Evolutionary conservation across 1,140 invertebrate genomes (phyloP).

Genomic region (Amyelois transitella): DNA sequence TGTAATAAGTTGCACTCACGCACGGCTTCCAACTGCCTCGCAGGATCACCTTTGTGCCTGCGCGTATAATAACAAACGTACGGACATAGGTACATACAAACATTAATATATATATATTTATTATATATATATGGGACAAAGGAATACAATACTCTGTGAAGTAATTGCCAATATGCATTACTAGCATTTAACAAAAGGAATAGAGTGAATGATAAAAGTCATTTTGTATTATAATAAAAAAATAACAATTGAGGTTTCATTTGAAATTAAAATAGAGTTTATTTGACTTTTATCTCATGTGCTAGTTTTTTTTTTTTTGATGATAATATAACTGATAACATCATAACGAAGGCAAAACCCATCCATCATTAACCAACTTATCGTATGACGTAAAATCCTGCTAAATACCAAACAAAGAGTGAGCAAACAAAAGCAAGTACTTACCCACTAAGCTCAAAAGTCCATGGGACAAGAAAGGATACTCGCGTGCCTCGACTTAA

Average conservation of each 20-base stretch:
- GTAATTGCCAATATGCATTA: too few species aligned
- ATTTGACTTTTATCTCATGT: too few species aligned
- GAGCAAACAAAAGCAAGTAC: slow-evolving; percentile 57
- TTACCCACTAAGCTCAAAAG: slow-evolving; percentile 65
- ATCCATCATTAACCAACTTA: slow-evolving; percentile 6
- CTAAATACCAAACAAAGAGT: slow-evolving; percentile 63
- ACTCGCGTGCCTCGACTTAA: slow-evolving; percentile 66
- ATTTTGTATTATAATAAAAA: too few species aligned
- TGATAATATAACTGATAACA: not conserved
- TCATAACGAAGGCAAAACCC: not conserved
- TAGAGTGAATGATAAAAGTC: too few species aligned
- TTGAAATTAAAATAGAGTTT: too few species aligned
- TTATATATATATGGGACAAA: too few species aligned
- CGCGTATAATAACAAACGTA: not conserved
- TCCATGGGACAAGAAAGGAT: slow-evolving; percentile 63
- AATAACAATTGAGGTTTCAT: too few species aligned
- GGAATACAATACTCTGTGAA: too few species aligned
- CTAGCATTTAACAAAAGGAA: too few species aligned
- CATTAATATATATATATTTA: too few species aligned
- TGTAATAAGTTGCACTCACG: slow-evolving; percentile 66
- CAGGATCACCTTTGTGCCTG: slow-evolving; percentile 26
- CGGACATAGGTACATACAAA: not conserved
- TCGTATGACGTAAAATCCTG: slow-evolving; percentile 37
- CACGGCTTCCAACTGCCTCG: slow-evolving; percentile 56
- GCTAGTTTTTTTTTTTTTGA: too few species aligned